Percentiles rank a stretch among this genome's conserved stretches.
Conservation (phyloP, 2,113 vertebrate species). For the Acanthochromis polyacanthus region DNA sequence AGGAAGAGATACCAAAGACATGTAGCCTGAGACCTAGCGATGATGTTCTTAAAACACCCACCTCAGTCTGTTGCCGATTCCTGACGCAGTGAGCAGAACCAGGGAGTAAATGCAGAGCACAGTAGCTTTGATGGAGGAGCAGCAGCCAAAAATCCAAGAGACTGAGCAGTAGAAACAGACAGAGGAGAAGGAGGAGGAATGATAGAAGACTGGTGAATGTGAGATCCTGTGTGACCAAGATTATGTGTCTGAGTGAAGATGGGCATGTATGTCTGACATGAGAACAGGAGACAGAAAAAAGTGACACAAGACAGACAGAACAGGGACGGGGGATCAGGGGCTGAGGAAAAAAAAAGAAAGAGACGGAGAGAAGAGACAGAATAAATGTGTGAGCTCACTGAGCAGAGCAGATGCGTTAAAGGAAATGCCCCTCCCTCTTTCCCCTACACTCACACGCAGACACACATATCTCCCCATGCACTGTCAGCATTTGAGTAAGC, state of each 20-base stretch:
- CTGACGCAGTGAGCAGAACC: constrained; percentile 76
- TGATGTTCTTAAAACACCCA: constrained; percentile 78
- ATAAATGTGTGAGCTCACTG: constrained; percentile 73
- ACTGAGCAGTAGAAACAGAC: constrained; percentile 40
- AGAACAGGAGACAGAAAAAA: constrained; percentile 48
- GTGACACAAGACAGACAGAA: constrained; percentile 53
- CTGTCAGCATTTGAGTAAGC: constrained; percentile 79
- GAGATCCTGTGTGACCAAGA: constrained; percentile 55
- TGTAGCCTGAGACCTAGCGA: constrained; percentile 60
- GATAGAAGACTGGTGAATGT: constrained; percentile 60
- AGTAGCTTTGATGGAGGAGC: constrained; percentile 61
- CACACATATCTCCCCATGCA: constrained; percentile 59
- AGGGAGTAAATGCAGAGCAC: constrained; percentile 64
- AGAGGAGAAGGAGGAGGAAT: constrained; percentile 38
- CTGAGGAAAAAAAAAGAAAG: constrained; percentile 24
- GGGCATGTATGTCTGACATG: constrained; percentile 60
- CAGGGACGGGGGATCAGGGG: constrained; percentile 19
- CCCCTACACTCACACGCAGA: constrained; percentile 29
- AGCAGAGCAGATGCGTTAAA: constrained; percentile 81
- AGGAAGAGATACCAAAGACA: constrained; percentile 46
- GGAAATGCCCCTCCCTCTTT: constrained; percentile 75
- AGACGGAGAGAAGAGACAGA: constrained; percentile 47
- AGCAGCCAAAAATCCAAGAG: constrained; percentile 76
- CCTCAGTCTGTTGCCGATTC: constrained; percentile 81
- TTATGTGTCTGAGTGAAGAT: constrained; percentile 55